Evolutionary conservation across 2,113 vertebrate species (phyloP), one percentile per base, ranked within the genome.

Genomic region (Papio anubis): DNA sequence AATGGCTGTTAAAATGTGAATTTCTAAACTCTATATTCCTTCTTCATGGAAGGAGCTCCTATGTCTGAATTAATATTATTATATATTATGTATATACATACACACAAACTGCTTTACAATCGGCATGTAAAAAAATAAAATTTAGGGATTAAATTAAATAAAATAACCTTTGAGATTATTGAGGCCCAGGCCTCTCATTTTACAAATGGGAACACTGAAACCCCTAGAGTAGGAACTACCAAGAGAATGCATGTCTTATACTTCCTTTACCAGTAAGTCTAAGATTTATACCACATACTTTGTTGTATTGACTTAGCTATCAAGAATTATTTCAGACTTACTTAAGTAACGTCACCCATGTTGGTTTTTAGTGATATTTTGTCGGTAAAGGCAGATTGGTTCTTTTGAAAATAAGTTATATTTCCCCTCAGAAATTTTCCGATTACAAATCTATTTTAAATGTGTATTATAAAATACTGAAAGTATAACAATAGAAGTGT

Each of bases 341-440:
- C 30, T 86, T 85, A 79, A 38, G 52, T 13, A 35, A 72, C 57
- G 59, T 64, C 45, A 88, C 45, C 55, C 70, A 64, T n/a, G 2
- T 92, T 87, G 90, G 57, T 83, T 95, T 76, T 80, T 59, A 70
- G 38, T 57, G 9, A 73, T 40, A 52, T 38, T 55, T 59, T 88
- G 3, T 61, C 20, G 61, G 18, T 85, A 55, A 72, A 84, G 43
- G 32, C 27, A 90, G 13, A 79, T 43, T 88, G 59, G 8, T 89
- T 81, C 48, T 97, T 95, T 80, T 95, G 52, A 88, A 95, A 88
- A 84, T 73, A 87, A 82, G 25, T 90, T 76, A 21, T 88, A 57
- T 68, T 78, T 90, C 48, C 43, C 64, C 59, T 81, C 27, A 40
- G 75, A 73, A 89, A 30, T 90, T 66, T 59, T 80, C n/a, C 78